Evolutionary conservation across 2,888 invertebrate genomes (phyloP), one percentile per base, ranked within the genome.

Genomic region (Agrochola lota): DNA sequence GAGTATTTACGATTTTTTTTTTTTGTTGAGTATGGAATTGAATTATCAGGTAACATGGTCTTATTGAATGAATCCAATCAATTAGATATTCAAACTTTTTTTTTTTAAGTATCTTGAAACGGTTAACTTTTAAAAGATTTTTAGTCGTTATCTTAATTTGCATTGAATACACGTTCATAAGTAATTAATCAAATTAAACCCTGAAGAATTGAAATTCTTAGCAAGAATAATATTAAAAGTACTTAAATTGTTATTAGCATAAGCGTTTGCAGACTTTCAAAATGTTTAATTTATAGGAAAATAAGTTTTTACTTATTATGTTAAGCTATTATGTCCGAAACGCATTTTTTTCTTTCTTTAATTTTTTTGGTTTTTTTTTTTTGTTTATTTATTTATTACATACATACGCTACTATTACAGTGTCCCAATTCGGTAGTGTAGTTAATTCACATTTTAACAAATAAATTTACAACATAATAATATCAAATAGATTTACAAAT

Each of bases 251-350:
- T 66, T 23, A 75, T 75, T 76, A 30, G 6, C 46, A 49, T 77
- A 49, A 57, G 46, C 26, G 57, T 64, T 49, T 26, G 46, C 12
- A 63, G 43, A 20, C 40, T 63, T 59, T 55, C 17, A 40, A 17
- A 73, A 73, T 40, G 73, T 72, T 72, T 72, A 55, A 72, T 72
- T 2, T 30, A 30, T 30, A 30, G 1, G n/a, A 71, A 23, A 72
- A 20, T 26, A 5, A 26, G 15, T 49, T 43, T 43, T 26, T 43
- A 26, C 11, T 20, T 15, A 59, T 12, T 59, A 26, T n/a, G n/a
- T 52, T 57, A 12, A 12, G 12, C 12, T 57, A n/a, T n/a, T n/a
- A 57, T 57, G n/a, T 23, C 52, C 3, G 23, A 52, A 43, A 43
- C 9, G 43, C 11, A 11, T 43, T 43, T 43, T 11, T 35, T 35